phyloP scores from a whole-genome alignment of 2,797 vertebrate genomes.

The Triplophysa bombifrons region DNA sequence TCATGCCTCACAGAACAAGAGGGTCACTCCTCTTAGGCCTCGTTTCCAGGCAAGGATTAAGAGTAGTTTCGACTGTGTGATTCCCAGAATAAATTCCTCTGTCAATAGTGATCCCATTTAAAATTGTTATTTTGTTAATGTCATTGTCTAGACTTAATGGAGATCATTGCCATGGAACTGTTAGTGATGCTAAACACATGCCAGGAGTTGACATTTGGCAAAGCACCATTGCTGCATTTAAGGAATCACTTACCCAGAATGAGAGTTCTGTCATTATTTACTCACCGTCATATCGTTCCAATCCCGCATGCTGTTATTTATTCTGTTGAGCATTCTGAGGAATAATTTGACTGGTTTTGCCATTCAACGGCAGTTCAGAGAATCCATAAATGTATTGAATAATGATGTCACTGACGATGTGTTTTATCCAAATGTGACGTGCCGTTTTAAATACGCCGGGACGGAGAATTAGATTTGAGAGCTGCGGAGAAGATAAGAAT shows the following conservation, averaged over 20 bases:
- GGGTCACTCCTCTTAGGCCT: slow-evolving; percentile 49
- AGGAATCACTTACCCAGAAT: background rate
- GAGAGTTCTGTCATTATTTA: background rate
- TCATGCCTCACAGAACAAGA: no score
- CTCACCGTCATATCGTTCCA: background rate
- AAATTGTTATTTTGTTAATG: background rate
- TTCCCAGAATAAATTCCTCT: slow-evolving; percentile 50
- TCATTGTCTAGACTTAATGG: background rate
- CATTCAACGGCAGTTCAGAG: background rate
- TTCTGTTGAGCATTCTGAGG: background rate
- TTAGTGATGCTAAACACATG: background rate
- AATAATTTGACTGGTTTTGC: no score
- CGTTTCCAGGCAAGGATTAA: slow-evolving; percentile 18
- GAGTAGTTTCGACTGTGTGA: background rate
- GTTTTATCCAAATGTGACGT: background rate
- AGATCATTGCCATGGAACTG: background rate
- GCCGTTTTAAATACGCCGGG: no score
- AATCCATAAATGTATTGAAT: background rate
- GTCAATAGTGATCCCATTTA: slow-evolving; percentile 18
- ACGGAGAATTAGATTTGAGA: background rate
- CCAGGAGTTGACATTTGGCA: background rate
- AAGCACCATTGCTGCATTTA: background rate
- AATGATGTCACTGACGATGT: background rate
- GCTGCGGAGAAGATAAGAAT: background rate
- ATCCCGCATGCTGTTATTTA: background rate